Base-by-base conservation (phyloP, 2,113 vertebrate genomes). In the Tauraco erythrolophus region DNA sequence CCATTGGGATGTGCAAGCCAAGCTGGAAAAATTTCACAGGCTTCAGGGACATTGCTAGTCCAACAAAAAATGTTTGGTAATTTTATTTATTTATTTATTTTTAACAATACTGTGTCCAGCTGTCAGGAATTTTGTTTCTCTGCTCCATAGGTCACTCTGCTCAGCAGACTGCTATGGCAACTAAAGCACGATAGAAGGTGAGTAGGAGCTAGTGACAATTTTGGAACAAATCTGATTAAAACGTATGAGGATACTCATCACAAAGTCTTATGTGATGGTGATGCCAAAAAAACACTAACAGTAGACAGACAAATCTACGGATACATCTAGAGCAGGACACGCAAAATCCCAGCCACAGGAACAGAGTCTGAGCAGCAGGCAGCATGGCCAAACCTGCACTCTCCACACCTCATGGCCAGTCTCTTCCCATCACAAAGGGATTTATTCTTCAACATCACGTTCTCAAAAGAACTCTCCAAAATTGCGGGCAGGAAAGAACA, bases 351-450 rank as follows among this genome's bases (percentile, higher is more conserved):
- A 74, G 11, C 8, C 35, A 60, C 48, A 58, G 15, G 18, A 65
- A 24, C 0, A 48, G 12, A n/a, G 21, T 7, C 35, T 2, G 2
- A 79, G 66, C 41, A 79, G 24, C 15, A 17, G 22, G 35, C 12
- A 64, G 43, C n/a, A 13, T 33, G 19, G n/a, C 13, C 76, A 69
- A 64, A 64, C 5, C 19, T n/a, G 28, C 3, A 0, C 37, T 62
- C 7, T 10, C 24, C 61, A 62, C 7, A 53, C 14, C 11, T 64
- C 1, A 0, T 8, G 19, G 21, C 8, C 11, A 6, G 27, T 2
- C 5, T 22, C 25, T 35, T 94, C 23, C 17, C 31, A 53, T 2
- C 4, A 2, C 39, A 48, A 65, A 62, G 18, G 35, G 6, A 75
- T 72, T 58, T 69, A 15, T 84, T 74, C 33, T 53, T 48, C 48